Base-by-base conservation (phyloP, 2,797 vertebrate genomes). In the Delichon dasypus region DNA sequence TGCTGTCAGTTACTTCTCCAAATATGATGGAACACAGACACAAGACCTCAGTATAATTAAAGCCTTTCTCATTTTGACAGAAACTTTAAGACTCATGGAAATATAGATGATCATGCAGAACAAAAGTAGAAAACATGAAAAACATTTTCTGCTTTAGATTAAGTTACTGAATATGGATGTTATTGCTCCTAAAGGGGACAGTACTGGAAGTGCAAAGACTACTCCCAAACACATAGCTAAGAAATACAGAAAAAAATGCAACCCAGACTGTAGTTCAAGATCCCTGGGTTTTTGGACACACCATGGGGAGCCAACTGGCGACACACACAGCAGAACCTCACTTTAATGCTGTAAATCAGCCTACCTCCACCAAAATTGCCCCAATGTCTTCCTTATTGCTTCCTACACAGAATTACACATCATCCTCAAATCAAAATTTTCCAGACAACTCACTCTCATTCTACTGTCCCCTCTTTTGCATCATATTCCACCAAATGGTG, bases 41-140 rank as follows among this genome's bases (percentile, higher is more conserved):
- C 1, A 1, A 94, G 62, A 62, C 55, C 74, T 78, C 70, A 45
- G 44, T 36, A 67, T 89, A 94, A 95, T 85, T 93, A 88, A 90
- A 90, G 80, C 48, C 80, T 86, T 90, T 90, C 85, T 86, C 80
- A 70, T 83, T 82, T 81, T 61, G 57, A 83, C 51, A 53, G 29
- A 85, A 50, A 54, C 71, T 88, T 64, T 42, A 89, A 92, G 87
- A 32, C 32, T 78, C n/a, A 5, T 3, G 10, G 78, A 94, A 92
- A 88, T 29, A 73, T 0, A 87, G 70, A 84, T 65, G 47, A 93
- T 70, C 70, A 62, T 0, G 8, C 2, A 76, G 30, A 92, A 94
- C 76, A 96, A 93, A 91, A 65, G 78, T 1, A 78, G 54, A 75
- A 85, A 81, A 51, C n/a, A 51, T 22, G 75, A 15, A 68, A 71